Percentiles rank a stretch among this genome's conserved stretches.
These are phyloP conservation scores for Columba guinea DNA, from an alignment of 2,797 vertebrate species.

Conservation along the genomic window DNA sequence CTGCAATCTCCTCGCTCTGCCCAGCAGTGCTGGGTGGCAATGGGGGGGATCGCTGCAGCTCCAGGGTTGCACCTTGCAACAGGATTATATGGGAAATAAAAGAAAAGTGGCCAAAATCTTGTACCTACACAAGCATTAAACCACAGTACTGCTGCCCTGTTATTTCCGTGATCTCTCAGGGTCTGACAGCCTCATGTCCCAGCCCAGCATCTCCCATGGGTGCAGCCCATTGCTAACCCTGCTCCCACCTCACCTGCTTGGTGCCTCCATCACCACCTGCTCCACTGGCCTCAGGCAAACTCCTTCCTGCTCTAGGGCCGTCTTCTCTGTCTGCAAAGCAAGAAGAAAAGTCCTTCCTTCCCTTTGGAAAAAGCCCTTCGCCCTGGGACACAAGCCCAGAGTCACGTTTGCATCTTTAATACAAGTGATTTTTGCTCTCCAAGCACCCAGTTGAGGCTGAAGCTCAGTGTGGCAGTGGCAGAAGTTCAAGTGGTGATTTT, in stretches of 20 bases:
- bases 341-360: background rate
- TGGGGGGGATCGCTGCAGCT: background rate
- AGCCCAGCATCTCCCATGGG: background rate
- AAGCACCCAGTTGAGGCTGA: accelerated
- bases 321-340: background rate
- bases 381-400: background rate
- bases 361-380: background rate
- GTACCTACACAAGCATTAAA: background rate
- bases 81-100: background rate
- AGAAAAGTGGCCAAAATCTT: background rate
- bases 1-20: background rate
- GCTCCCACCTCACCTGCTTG: background rate
- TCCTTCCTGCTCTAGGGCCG: background rate
- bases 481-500: accelerated
- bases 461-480: background rate
- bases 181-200: background rate
- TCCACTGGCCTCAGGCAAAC: accelerated
- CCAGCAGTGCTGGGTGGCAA: background rate
- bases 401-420: background rate
- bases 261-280: background rate
- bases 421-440: background rate
- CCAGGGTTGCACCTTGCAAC: background rate
- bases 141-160: background rate
- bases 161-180: background rate
- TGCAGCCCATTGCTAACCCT: background rate